Evolutionary conservation across 1,140 invertebrate genomes (phyloP).

Genomic region (Acromyrmex heyeri): DNA sequence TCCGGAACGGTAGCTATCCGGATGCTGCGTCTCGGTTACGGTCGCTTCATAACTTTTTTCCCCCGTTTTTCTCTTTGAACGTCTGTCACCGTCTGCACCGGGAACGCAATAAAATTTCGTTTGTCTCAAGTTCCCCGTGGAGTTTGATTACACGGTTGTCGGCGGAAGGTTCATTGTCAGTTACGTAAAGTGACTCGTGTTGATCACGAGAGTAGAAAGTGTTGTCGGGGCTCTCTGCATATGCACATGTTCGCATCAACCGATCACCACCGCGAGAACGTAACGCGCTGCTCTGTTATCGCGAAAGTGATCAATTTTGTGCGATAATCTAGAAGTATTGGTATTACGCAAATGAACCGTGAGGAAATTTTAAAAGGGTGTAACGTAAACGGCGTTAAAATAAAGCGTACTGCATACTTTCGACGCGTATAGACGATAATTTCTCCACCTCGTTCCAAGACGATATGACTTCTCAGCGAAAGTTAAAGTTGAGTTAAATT

Average conservation of each 20-base stretch:
- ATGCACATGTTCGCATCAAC: neutral
- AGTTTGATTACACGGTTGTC: slow-evolving; percentile 54
- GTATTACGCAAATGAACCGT: slow-evolving; percentile 17
- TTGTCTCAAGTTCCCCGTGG: slow-evolving; percentile 29
- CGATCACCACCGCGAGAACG: neutral
- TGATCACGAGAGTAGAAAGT: slow-evolving; percentile 61
- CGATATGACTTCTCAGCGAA: slow-evolving; percentile 5
- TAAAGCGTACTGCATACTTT: neutral
- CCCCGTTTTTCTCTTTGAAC: neutral
- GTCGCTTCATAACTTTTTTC: slow-evolving; percentile 10
- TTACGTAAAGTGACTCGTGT: slow-evolving; percentile 75
- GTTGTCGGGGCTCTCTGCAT: neutral
- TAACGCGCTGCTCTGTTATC: slow-evolving; percentile 14
- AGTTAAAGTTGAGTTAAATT: slow-evolving; percentile 17
- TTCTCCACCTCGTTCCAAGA: neutral
- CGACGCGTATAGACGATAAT: neutral
- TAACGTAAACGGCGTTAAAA: neutral
- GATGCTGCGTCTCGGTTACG: slow-evolving; percentile 21
- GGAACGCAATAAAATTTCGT: slow-evolving; percentile 3
- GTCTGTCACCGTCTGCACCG: neutral
- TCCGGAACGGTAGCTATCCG: neutral
- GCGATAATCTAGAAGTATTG: slow-evolving; percentile 22
- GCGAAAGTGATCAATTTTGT: slow-evolving; percentile 33
- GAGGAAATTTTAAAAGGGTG: slow-evolving; percentile 13
- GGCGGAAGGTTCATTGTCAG: slow-evolving; percentile 80